Evolutionary conservation across 2,888 invertebrate species (phyloP), one percentile per base, ranked within the genome.

Genomic region (Tetragonisca angustula): DNA sequence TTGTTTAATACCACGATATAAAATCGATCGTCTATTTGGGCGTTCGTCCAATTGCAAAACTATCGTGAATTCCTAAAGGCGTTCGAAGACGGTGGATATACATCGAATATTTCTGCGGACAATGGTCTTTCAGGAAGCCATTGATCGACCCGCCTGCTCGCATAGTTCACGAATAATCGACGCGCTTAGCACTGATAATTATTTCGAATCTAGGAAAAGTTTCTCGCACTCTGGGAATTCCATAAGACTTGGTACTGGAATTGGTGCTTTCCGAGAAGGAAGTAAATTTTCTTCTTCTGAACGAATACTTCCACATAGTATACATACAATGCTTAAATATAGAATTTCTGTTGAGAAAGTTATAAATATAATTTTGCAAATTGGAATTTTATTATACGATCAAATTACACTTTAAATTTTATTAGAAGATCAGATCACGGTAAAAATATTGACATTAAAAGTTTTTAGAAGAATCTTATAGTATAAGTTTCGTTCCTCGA

Each of bases 101-200:
- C 87, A 80, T 77, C 83, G 81, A 83, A 84, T 86, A 89, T 89
- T 86, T 79, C 85, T 71, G 15, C 79, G 84, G 84, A 89, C 89
- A 89, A 89, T 89, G 83, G 85, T 83, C 83, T 72, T 84, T 69
- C 79, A 81, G 88, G 81, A 79, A 83, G 81, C 81, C 87, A 89
- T 89, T 89, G 87, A 89, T 87, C 88, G 87, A n/a, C 74, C 49
- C 76, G 54, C 56, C 67, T 54, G 78, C 65, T 83, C 86, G 88
- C 88, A 88, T 89, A 89, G 89, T 89, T 89, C 21, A 56, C 77
- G 85, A 90, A 90, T 89, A 90, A 89, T 86, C 90, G 84, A 70
- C 85, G 79, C 79, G 86, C 87, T 69, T 69, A 67, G 71, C 82
- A 68, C 79, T 85, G 87, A 87, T 87, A 86, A 89, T 89, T 89